Percentiles rank a stretch among this genome's conserved stretches.
Evolutionary conservation across 2,888 invertebrate species (phyloP).

Genomic region (Cosmia pyralina): DNA sequence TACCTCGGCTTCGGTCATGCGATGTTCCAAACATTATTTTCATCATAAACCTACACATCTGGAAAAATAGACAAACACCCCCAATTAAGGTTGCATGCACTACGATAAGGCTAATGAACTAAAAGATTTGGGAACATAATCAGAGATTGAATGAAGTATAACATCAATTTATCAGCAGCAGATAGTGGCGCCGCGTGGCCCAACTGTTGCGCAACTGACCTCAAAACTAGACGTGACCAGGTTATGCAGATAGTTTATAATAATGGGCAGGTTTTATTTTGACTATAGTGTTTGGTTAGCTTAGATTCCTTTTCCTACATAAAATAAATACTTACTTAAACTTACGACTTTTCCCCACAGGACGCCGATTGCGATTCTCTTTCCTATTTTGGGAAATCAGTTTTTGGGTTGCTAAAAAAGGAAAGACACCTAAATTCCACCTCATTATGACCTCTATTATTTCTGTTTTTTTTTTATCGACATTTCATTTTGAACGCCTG

Average conservation of each 20-base stretch:
- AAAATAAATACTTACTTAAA: too few relatives aligned
- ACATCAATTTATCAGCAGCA: constrained; percentile 46
- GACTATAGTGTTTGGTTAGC: constrained; percentile 30
- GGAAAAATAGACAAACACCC: constrained; percentile 19
- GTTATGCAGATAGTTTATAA: constrained; percentile 60
- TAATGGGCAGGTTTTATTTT: constrained; percentile 39
- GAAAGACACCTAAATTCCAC: not conserved
- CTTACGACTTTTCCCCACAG: too few relatives aligned
- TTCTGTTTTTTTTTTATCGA: not conserved
- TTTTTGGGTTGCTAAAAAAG: not conserved
- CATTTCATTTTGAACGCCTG: not conserved
- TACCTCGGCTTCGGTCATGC: not conserved
- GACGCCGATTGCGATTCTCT: not conserved
- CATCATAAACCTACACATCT: not conserved
- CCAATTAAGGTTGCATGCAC: constrained; percentile 44
- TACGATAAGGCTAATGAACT: constrained; percentile 37
- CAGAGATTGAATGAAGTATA: constrained; percentile 58
- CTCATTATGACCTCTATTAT: not conserved
- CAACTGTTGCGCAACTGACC: constrained; percentile 65
- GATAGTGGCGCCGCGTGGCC: constrained; percentile 56
- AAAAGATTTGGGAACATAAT: constrained; percentile 49
- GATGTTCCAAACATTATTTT: not conserved
- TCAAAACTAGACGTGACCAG: constrained; percentile 68
- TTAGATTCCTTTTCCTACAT: not conserved
- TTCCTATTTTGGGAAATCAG: not conserved